Conservation (phyloP, 2,797 vertebrate genomes). For the Pogoniulus pusillus region DNA sequence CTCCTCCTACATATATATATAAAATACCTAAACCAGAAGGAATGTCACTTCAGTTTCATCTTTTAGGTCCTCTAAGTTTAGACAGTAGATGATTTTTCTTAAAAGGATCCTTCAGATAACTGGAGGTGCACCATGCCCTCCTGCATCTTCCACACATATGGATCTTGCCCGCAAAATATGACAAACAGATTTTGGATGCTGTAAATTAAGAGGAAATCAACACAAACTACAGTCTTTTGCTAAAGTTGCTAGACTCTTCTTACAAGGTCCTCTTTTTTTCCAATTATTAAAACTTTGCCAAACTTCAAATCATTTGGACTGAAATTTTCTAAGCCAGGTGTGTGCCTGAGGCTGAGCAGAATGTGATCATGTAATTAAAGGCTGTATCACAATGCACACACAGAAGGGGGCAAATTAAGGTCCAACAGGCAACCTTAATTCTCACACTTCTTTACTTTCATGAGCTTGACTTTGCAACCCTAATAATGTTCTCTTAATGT, state of each 20-base stretch:
- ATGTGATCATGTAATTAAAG: conserved; percentile 62
- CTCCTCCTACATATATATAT: no score
- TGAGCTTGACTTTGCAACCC: conserved; percentile 50
- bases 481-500: conserved; percentile 30
- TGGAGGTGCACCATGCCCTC: background rate
- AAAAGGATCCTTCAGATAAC: background rate
- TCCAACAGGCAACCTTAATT: conserved; percentile 60
- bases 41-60: background rate
- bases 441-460: conserved; percentile 39
- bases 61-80: background rate
- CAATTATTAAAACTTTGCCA: conserved; percentile 1
- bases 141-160: background rate
- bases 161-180: background rate
- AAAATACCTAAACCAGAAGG: background rate
- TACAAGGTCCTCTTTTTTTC: background rate
- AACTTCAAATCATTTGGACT: conserved; percentile 29
- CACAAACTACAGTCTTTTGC: background rate
- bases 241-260: background rate
- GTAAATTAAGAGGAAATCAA: background rate
- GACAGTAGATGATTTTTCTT: background rate
- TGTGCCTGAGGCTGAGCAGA: conserved; percentile 53
- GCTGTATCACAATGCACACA: conserved; percentile 14
- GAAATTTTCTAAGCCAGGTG: conserved; percentile 54
- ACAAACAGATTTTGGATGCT: background rate
- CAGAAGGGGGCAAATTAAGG: conserved; percentile 64